Evolutionary conservation across 2,113 vertebrate genomes (phyloP).

Genomic region (Oceanites oceanicus): DNA sequence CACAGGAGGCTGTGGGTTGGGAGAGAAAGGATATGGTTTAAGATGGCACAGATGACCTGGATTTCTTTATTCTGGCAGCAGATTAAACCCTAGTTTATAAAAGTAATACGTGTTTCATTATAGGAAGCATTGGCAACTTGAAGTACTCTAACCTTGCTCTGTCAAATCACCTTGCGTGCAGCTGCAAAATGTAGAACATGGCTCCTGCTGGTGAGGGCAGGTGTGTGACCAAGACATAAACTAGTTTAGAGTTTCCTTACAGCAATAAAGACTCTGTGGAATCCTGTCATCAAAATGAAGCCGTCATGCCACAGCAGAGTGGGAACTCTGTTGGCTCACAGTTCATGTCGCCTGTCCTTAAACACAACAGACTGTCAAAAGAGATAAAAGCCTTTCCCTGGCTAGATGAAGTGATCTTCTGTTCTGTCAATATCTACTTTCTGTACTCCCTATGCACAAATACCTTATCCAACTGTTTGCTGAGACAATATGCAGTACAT

Average conservation of each 20-base stretch:
- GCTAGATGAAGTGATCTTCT: background rate
- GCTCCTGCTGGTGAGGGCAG: background rate
- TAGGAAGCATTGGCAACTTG: background rate
- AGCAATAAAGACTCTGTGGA: background rate
- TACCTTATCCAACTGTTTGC: background rate
- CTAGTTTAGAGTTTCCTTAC: background rate
- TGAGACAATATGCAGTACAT: background rate
- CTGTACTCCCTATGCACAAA: background rate
- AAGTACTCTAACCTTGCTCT: background rate
- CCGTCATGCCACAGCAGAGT: background rate
- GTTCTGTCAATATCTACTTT: background rate
- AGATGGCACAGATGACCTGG: background rate
- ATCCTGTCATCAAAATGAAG: background rate
- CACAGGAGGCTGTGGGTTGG: background rate
- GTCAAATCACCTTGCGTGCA: background rate
- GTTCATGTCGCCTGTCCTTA: background rate
- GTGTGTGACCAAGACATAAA: background rate
- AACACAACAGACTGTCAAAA: background rate
- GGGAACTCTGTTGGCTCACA: background rate
- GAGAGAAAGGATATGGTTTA: background rate
- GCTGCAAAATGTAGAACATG: background rate
- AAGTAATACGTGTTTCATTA: background rate
- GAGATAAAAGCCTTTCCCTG: background rate
- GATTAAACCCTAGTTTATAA: background rate
- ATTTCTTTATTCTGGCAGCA: slow-evolving; percentile 6